Evolutionary conservation across 2,888 invertebrate species (phyloP), one percentile per base, ranked within the genome.

Genomic region (Plutella xylostella): DNA sequence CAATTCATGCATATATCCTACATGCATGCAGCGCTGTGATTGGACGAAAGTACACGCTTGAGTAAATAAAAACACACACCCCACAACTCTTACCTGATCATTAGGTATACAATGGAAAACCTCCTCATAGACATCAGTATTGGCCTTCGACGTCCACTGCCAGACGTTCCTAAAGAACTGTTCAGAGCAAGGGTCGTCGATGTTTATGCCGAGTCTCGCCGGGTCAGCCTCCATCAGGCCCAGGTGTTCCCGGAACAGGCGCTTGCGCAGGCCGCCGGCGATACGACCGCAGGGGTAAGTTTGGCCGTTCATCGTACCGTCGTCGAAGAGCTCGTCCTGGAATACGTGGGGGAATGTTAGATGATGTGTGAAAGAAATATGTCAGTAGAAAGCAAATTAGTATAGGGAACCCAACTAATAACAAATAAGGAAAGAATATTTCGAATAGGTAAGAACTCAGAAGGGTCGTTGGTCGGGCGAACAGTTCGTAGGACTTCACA

Each of bases 71-170:
- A n/a, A n/a, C n/a, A n/a, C n/a, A n/a, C n/a, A n/a, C n/a, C n/a
- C n/a, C n/a, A n/a, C n/a, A n/a, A n/a, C n/a, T n/a, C 30, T 18
- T 7, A 46, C 82, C 1, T 69, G 80, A 74, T 98, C 92, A 0
- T 92, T 91, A 5, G 98, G 98, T 58, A 97, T 88, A 52, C 94
- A 93, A 59, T 91, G 91, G 79, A 98, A 98, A 1, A 97, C 93
- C 52, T 94, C 89, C 63, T 98, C 97, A 72, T 92, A 98, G 40
- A 96, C 88, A 51, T 91, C 88, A 0, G 98, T 97, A 67, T 99
- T 99, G 30, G 80, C 78, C 38, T 80, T 86, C 0, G 98, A 96
- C 5, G 88, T 92, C 40, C 88, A 86, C 53, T 91, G 86, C 97
- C 98, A 98, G 4, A 92, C 72, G 51, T 91, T 89, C 54, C 88